Conservation (phyloP, 2,113 vertebrate genomes). For the Proterorhinus semilunaris region DNA sequence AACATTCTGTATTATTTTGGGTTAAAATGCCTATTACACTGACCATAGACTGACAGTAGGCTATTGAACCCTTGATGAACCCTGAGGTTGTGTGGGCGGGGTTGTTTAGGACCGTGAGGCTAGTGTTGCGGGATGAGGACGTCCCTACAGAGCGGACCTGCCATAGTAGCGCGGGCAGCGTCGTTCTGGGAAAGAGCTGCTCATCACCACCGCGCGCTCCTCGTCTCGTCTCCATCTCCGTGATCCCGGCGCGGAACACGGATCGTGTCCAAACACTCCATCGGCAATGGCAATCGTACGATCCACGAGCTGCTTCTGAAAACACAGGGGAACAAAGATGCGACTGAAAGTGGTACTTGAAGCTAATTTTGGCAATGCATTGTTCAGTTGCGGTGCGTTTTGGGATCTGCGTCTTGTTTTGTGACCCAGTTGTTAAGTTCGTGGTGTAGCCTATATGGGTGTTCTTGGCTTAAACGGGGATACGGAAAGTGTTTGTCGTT, state of each 20-base stretch:
- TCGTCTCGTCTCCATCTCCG: constrained; percentile 9
- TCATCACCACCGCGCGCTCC: constrained; percentile 7
- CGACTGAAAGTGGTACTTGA: constrained; percentile 68
- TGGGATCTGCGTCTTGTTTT: background rate
- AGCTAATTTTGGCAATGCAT: constrained; percentile 16
- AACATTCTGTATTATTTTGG: no score
- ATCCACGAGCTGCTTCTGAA: constrained; percentile 16
- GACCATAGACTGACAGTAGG: background rate
- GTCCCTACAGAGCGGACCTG: constrained; percentile 29
- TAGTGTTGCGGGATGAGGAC: constrained; percentile 19
- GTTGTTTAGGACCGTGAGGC: constrained; percentile 66
- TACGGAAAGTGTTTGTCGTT: no score
- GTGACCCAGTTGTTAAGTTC: constrained; percentile 36
- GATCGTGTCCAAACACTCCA: constrained; percentile 20
- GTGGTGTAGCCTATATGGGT: background rate
- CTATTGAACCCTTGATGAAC: constrained; percentile 14
- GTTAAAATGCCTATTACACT: no score
- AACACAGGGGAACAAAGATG: constrained; percentile 55
- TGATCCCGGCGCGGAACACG: constrained; percentile 37
- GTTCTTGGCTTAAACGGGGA: no score
- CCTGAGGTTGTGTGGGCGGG: rapidly evolving
- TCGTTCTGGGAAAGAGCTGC: background rate
- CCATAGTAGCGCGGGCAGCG: constrained; percentile 37
- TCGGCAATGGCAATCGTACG: constrained; percentile 10
- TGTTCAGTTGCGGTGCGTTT: constrained; percentile 15